These are phyloP conservation scores for western clawed frog (Xenopus tropicalis) DNA, from an alignment of 2,113 vertebrate species.

Conservation along the genomic window UCB_Xtro_10.0 CM004452.2:19866501-19867000, in stretches of 20 bases:
- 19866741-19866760: slow-evolving; percentile 72
- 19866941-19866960: slow-evolving; percentile 65
- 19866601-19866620: slow-evolving; percentile 63
- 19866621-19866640: slow-evolving; percentile 86
- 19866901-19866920: slow-evolving; percentile 64
- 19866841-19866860: slow-evolving; percentile 66
- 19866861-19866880: slow-evolving; percentile 72
- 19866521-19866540: slow-evolving; percentile 72
- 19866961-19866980: slow-evolving; percentile 76
- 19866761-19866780: slow-evolving; percentile 63
- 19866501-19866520: slow-evolving; percentile 68
- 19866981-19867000: slow-evolving; percentile 84
- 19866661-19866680: slow-evolving; percentile 76
- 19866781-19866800: slow-evolving; percentile 70
- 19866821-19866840: slow-evolving; percentile 66
- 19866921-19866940: slow-evolving; percentile 65
- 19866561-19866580: slow-evolving; percentile 77
- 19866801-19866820: slow-evolving; percentile 85
- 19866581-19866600: slow-evolving; percentile 62
- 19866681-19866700: slow-evolving; percentile 67
- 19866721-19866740: slow-evolving; percentile 38
- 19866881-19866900: slow-evolving; percentile 68
- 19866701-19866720: slow-evolving; percentile 58
- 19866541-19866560: slow-evolving; percentile 76
- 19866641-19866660: slow-evolving; percentile 69